Evolutionary conservation across 2,888 invertebrate species (phyloP).

Genomic region (Eulithis testata): DNA sequence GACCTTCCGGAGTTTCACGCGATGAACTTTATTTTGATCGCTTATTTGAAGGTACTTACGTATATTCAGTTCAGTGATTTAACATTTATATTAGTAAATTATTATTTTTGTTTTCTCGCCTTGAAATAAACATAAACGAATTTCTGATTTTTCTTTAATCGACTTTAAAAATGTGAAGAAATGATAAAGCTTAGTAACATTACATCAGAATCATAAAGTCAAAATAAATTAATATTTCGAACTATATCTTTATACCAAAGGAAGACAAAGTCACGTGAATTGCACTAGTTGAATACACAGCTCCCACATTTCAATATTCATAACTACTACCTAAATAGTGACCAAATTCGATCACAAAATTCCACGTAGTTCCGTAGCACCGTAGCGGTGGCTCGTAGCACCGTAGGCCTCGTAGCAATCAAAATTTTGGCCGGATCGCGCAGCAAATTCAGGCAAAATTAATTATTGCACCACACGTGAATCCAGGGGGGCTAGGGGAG

Average conservation of each 20-base stretch:
- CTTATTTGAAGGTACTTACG: neutral
- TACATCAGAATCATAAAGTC: too few species aligned
- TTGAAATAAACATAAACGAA: too few species aligned
- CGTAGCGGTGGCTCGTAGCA: constrained; percentile 35
- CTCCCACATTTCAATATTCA: neutral
- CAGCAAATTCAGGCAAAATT: constrained; percentile 58
- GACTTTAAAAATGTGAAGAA: too few species aligned
- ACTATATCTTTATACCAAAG: too few species aligned
- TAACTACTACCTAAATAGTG: neutral
- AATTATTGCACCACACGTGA: constrained; percentile 48
- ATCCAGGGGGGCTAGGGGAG: too few species aligned
- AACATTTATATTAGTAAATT: too few species aligned
- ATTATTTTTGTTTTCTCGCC: too few species aligned
- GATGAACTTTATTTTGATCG: constrained; percentile 2
- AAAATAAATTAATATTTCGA: too few species aligned
- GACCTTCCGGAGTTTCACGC: constrained; percentile 21
- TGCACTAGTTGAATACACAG: neutral
- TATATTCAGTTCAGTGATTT: too few species aligned
- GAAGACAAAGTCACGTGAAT: too few species aligned
- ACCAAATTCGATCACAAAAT: neutral
- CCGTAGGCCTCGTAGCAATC: constrained; percentile 51
- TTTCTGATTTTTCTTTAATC: too few species aligned
- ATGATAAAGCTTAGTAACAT: too few species aligned
- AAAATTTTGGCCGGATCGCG: constrained; percentile 64
- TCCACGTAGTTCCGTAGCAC: neutral